These are phyloP conservation scores for Triplophysa bombifrons DNA, from an alignment of 2,797 vertebrate genomes.

Conservation along the genomic window DNA sequence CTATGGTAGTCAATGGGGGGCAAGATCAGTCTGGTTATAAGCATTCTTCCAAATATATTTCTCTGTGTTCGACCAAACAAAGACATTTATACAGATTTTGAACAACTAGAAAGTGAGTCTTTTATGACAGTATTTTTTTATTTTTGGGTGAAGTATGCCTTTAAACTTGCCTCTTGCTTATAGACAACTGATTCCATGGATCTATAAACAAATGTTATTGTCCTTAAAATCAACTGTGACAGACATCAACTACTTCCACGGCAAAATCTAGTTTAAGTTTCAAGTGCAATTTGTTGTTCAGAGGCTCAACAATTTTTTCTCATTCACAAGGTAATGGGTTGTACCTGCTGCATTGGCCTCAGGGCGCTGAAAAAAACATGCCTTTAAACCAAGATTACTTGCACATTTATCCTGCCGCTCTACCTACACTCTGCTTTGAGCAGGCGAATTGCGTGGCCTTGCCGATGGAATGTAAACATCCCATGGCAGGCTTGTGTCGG, in stretches of 20 bases:
- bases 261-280: not conserved
- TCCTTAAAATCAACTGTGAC: not conserved
- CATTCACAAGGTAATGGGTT: slow-evolving; percentile 24
- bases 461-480: slow-evolving; percentile 58
- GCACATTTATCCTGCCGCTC: slow-evolving; percentile 25
- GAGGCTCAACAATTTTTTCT: not conserved
- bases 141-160: too few relatives aligned
- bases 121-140: too few relatives aligned
- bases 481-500: slow-evolving; percentile 35
- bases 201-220: slow-evolving; percentile 4
- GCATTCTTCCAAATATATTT: too few relatives aligned
- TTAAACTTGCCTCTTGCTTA: not conserved
- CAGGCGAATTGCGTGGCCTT: slow-evolving; percentile 36
- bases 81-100: too few relatives aligned
- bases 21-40: too few relatives aligned
- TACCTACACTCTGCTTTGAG: slow-evolving; percentile 32
- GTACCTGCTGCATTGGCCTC: slow-evolving; percentile 21
- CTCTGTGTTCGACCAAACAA: too few relatives aligned
- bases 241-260: not conserved
- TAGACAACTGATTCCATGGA: not conserved
- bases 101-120: too few relatives aligned
- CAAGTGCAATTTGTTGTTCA: not conserved
- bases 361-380: slow-evolving; percentile 19
- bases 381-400: slow-evolving; percentile 44
- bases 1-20: too few relatives aligned